A percentile compares a stretch with the other conserved stretches of the same genome.
phyloP scores from a whole-genome alignment of 1,140 invertebrate genomes.

The Protaetia brevitarsis region DNA sequence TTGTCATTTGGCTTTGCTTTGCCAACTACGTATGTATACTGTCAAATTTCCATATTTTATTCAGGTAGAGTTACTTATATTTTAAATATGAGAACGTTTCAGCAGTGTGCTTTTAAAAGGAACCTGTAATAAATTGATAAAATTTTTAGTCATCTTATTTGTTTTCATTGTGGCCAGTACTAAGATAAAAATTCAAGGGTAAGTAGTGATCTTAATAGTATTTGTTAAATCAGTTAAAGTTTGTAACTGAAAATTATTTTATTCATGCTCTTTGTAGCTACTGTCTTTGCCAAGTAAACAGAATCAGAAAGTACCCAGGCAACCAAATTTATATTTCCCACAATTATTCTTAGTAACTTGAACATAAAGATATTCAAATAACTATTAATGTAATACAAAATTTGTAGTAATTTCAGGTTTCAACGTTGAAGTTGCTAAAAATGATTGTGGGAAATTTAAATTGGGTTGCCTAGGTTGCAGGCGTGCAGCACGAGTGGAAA shows the following conservation, averaged over 20 bases:
- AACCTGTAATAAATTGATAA: conserved; percentile 25
- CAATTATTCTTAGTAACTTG: too few relatives aligned
- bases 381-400: too few relatives aligned
- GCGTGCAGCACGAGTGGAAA: too few relatives aligned
- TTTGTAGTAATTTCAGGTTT: too few relatives aligned
- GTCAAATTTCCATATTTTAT: conserved; percentile 25
- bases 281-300: too few relatives aligned
- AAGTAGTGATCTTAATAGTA: not conserved
- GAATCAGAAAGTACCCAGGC: too few relatives aligned
- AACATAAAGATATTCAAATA: too few relatives aligned
- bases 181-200: not conserved
- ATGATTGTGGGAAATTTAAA: too few relatives aligned
- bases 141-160: conserved; percentile 21
- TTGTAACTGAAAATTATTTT: not conserved
- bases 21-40: conserved; percentile 18
- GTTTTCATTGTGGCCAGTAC: not conserved
- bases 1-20: conserved; percentile 22
- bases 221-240: not conserved
- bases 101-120: conserved; percentile 24
- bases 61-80: conserved; percentile 25
- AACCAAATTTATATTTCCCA: too few relatives aligned
- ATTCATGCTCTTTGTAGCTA: too few relatives aligned
- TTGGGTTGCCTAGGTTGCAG: too few relatives aligned
- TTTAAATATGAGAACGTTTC: conserved; percentile 21
- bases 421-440: too few relatives aligned